Base-by-base conservation (phyloP, 1,140 invertebrate species). In the Odontomachus brunneus region DNA sequence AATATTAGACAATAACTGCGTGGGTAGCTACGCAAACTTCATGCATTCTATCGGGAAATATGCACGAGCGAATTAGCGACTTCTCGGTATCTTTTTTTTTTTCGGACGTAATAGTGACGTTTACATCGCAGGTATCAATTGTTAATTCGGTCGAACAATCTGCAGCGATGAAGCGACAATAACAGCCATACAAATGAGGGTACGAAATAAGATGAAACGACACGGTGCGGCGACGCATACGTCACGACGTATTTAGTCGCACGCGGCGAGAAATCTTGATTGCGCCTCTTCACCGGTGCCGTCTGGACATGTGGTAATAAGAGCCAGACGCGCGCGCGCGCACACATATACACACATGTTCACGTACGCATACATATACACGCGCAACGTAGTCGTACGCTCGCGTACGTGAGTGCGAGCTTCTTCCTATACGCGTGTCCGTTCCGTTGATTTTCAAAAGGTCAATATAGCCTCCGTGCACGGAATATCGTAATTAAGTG, bases 251-350 rank as follows among this genome's bases (percentile, higher is more conserved):
- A 65, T 84, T 55, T 55, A 65, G 71, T 33, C 24, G 48, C 62
- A 55, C 26, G 60, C 57, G 51, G 62, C 69, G 71, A 76, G 59
- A 75, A 85, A 87, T 87, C 88, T 83, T 89, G 89, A 90, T 90
- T 91, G 82, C 87, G 86, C 65, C 85, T 84, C 84, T 89, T 90
- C 88, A 87, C 33, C 55, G 49, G 62, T 33, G 65, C 71, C 69
- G 26, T 59, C 87, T 76, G 72, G 26, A 83, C 85, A 75, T 84
- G 67, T 62, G 51, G 71, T 75, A 73, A 84, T 71, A 66, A 67
- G 82, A 74, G 63, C 74, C 63, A 57, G 83, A 86, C 71, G 71
- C 48, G 14, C 15, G 29, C 62, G 29, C 29, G 5, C 29, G 5
- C 5, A 33, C 29, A 33, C 2, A 2, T 33, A 15, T 12, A 49